Percentiles rank a stretch among this genome's conserved stretches.
phyloP scores from a whole-genome alignment of 2,888 invertebrate genomes.

The Pterostichus madidus region DNA sequence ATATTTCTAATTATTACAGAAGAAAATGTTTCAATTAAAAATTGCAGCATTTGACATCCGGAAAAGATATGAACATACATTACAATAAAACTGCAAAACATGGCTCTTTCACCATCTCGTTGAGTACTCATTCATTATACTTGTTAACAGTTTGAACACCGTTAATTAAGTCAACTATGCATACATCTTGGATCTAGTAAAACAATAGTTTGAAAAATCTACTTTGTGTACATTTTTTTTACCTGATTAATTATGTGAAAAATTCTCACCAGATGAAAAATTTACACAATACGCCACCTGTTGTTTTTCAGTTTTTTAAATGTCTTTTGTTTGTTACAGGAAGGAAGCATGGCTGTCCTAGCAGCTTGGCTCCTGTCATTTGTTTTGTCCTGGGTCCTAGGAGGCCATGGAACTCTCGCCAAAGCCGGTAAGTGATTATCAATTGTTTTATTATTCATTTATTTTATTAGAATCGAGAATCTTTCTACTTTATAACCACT shows the following conservation, averaged over 20 bases:
- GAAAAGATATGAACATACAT: no score
- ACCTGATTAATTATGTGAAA: constrained; percentile 7
- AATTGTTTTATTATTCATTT: constrained; percentile 4
- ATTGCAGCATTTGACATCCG: no score
- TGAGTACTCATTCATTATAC: constrained; percentile 1
- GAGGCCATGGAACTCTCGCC: constrained; percentile 32
- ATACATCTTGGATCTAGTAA: background rate
- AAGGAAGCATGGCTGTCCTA: constrained; percentile 55
- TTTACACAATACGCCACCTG: background rate
- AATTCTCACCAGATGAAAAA: background rate
- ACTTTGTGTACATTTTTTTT: constrained; percentile 6
- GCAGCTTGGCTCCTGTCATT: constrained; percentile 51
- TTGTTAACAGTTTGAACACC: background rate
- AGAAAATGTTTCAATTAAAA: no score
- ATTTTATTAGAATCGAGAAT: background rate
- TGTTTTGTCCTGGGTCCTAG: constrained; percentile 56
- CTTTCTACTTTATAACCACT: no score
- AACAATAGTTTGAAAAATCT: constrained; percentile 3
- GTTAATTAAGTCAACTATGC: background rate
- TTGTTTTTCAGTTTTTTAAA: background rate
- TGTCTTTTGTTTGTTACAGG: constrained; percentile 27
- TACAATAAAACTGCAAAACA: background rate
- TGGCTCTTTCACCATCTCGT: background rate
- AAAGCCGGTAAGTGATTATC: constrained; percentile 58
- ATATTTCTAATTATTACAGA: no score